phyloP scores from a whole-genome alignment of 2,113 vertebrate species.

The Spilogale gracilis region DNA sequence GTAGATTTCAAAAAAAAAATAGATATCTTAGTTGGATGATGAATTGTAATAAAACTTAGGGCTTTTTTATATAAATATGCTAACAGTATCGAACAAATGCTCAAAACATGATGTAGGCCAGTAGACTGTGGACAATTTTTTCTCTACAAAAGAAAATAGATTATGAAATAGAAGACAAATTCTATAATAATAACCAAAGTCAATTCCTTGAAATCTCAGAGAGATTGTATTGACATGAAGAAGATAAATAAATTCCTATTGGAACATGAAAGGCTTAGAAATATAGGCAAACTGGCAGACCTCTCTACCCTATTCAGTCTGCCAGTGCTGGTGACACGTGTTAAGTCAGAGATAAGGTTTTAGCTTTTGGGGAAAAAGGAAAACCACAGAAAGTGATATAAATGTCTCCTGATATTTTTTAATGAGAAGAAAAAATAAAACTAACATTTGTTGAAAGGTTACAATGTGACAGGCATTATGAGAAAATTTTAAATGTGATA shows the following conservation, averaged over 20 bases:
- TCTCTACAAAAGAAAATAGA: not conserved
- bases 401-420: not conserved
- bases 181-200: constrained; percentile 50
- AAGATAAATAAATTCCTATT: constrained; percentile 46
- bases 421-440: constrained; percentile 47
- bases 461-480: not conserved
- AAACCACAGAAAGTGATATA: not conserved
- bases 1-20: not conserved
- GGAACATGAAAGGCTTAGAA: constrained; percentile 20
- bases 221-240: not conserved
- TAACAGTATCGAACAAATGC: not conserved
- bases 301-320: not conserved
- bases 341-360: not conserved
- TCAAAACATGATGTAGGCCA: not conserved
- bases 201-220: constrained; percentile 41
- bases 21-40: not conserved
- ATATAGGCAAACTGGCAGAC: constrained; percentile 21
- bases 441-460: not conserved
- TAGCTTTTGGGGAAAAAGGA: not conserved
- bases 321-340: not conserved
- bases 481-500: not conserved
- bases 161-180: constrained; percentile 9
- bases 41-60: not conserved
- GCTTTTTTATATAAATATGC: not conserved
- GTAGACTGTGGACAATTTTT: not conserved